These are phyloP conservation scores for Augiades crinisus DNA, from an alignment of 2,888 invertebrate genomes.

Conservation along the genomic window DNA sequence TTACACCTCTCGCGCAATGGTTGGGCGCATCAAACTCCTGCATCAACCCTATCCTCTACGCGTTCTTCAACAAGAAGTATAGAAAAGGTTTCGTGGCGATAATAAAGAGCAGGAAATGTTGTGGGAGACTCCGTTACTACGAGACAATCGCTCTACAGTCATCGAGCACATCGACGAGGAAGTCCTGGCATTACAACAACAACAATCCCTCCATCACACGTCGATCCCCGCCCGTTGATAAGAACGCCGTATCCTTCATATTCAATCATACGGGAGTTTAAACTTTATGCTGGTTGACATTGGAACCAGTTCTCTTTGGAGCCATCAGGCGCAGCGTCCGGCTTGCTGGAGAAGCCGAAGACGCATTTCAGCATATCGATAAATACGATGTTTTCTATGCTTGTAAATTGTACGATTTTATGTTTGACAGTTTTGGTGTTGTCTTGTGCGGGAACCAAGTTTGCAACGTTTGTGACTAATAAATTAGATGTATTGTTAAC, in stretches of 20 bases:
- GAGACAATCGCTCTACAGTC: constrained; percentile 93
- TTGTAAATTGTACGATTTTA: constrained; percentile 45
- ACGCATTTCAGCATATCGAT: constrained; percentile 62
- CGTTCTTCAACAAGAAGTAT: constrained; percentile 97
- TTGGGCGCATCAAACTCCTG: constrained; percentile 96
- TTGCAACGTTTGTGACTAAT: constrained; percentile 45
- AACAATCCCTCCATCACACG: constrained; percentile 83
- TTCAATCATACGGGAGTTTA: constrained; percentile 90
- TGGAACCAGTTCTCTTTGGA: constrained; percentile 44
- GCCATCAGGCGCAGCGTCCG: constrained; percentile 44
- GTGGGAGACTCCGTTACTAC: constrained; percentile 91
- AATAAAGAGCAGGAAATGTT: constrained; percentile 91
- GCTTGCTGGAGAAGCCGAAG: constrained; percentile 34
- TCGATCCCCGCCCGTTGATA: constrained; percentile 74
- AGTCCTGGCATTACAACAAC: constrained; percentile 91
- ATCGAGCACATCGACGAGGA: constrained; percentile 91
- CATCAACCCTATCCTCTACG: constrained; percentile 96
- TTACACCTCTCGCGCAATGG: constrained; percentile 95
- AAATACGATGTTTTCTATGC: constrained; percentile 53
- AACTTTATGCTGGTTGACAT: constrained; percentile 34
- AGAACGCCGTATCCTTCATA: constrained; percentile 78
- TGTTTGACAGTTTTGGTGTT: constrained; percentile 64
- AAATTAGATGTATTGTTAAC: constrained; percentile 41
- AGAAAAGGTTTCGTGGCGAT: constrained; percentile 94
- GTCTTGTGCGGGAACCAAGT: constrained; percentile 51